Percentiles rank a stretch among this genome's conserved stretches.
Evolutionary conservation across 2,797 vertebrate genomes (phyloP).

Genomic region (Bradypodion ventrale): DNA sequence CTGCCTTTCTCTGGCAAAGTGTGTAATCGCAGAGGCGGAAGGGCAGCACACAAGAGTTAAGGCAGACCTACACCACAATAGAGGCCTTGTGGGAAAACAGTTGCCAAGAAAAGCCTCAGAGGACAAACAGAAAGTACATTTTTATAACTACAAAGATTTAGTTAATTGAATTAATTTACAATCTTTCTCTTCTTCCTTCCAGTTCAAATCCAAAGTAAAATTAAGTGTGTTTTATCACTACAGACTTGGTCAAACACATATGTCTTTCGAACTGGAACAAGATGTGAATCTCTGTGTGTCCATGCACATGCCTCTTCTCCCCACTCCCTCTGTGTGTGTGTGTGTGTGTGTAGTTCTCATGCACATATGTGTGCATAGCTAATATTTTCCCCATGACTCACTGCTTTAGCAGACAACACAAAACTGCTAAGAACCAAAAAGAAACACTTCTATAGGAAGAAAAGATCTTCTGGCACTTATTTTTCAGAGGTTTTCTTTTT

Average conservation of each 20-base stretch:
- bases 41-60: constrained; percentile 7
- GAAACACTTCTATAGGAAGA: background rate
- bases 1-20: constrained; percentile 13
- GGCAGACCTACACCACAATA: background rate
- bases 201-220: background rate
- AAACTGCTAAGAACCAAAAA: background rate
- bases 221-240: background rate
- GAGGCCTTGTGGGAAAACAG: background rate
- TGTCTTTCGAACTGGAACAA: background rate
- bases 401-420: background rate
- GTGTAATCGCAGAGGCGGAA: background rate
- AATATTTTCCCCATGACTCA: constrained; percentile 27
- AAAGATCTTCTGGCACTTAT: background rate
- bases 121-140: constrained; percentile 31
- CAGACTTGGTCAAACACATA: background rate
- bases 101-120: constrained; percentile 8
- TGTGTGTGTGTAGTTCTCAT: background rate
- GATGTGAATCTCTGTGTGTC: background rate
- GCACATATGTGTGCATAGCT: background rate
- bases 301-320: too few relatives aligned
- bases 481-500: background rate
- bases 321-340: background rate
- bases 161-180: constrained; percentile 23
- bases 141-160: constrained; percentile 5
- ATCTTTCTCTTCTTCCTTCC: background rate